Percentiles rank a stretch among this genome's conserved stretches.
Conservation (phyloP, 2,797 vertebrate species). For the Carapus acus region DNA sequence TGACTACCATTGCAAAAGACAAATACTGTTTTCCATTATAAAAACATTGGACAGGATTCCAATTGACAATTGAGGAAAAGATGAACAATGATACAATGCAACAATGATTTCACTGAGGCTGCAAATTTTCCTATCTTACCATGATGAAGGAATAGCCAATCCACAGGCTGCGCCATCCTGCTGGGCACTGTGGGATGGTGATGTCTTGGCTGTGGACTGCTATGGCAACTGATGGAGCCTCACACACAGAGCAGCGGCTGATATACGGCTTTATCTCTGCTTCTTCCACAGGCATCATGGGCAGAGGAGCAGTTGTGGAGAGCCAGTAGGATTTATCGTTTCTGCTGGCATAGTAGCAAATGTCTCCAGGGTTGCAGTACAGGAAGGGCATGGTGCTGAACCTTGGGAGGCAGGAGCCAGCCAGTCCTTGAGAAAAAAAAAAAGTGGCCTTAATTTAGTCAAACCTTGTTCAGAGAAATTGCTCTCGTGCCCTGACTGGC, state of each 20-base stretch:
- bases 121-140: slow-evolving; percentile 68
- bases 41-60: no score
- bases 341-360: slow-evolving; percentile 93
- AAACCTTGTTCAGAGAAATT: background rate
- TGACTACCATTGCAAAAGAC: background rate
- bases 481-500: background rate
- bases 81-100: no score
- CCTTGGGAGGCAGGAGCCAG: slow-evolving; percentile 89
- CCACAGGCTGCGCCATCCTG: slow-evolving; percentile 95
- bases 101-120: no score
- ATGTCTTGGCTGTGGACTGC: slow-evolving; percentile 94
- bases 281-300: slow-evolving; percentile 97
- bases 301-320: slow-evolving; percentile 91
- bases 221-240: slow-evolving; percentile 92
- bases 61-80: no score
- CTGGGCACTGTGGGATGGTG: slow-evolving; percentile 89
- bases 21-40: background rate
- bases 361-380: slow-evolving; percentile 94
- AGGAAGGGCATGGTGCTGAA: slow-evolving; percentile 98
- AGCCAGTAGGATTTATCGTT: slow-evolving; percentile 99
- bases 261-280: slow-evolving; percentile 88
- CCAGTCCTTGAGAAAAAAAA: slow-evolving; percentile 76
- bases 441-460: background rate
- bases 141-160: slow-evolving; percentile 98
- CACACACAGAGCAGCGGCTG: slow-evolving; percentile 95